Percentiles rank a stretch among this genome's conserved stretches.
These are phyloP conservation scores for Conus ventricosus DNA, from an alignment of 1,140 invertebrate genomes.

Conservation along the genomic window DNA sequence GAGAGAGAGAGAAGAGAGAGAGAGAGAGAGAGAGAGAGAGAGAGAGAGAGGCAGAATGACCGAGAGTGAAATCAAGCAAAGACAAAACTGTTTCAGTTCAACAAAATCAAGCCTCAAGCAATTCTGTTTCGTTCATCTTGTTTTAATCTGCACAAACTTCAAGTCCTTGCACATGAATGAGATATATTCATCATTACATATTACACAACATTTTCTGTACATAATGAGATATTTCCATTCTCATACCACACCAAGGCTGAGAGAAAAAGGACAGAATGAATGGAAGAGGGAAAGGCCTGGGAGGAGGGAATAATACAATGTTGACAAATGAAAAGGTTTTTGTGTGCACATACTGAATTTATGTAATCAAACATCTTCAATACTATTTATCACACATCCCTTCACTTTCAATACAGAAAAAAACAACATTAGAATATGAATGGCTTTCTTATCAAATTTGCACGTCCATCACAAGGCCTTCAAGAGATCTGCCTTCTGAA, in stretches of 20 bases:
- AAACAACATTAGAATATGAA: too few species aligned
- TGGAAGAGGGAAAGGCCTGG: too few species aligned
- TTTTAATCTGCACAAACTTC: neutral
- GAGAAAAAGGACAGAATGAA: neutral
- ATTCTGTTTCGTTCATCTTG: neutral
- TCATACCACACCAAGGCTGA: neutral
- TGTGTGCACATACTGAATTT: too few species aligned
- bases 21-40: slow-evolving; percentile 14
- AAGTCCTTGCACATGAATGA: neutral
- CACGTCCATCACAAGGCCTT: too few species aligned
- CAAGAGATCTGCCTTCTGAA: too few species aligned
- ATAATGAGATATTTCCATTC: neutral
- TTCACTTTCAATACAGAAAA: too few species aligned
- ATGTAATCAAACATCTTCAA: too few species aligned
- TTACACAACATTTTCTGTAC: neutral
- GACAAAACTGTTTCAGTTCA: neutral
- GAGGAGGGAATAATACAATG: too few species aligned
- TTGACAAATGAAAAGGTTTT: too few species aligned
- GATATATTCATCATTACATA: neutral
- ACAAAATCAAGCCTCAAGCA: neutral
- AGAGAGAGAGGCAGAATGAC: neutral
- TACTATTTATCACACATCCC: too few species aligned
- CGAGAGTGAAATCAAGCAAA: neutral
- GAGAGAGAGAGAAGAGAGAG: neutral
- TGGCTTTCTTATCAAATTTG: too few species aligned